These are phyloP conservation scores for Piscicola geometra DNA, from an alignment of 2,888 invertebrate species.

Conservation along the genomic window DNA sequence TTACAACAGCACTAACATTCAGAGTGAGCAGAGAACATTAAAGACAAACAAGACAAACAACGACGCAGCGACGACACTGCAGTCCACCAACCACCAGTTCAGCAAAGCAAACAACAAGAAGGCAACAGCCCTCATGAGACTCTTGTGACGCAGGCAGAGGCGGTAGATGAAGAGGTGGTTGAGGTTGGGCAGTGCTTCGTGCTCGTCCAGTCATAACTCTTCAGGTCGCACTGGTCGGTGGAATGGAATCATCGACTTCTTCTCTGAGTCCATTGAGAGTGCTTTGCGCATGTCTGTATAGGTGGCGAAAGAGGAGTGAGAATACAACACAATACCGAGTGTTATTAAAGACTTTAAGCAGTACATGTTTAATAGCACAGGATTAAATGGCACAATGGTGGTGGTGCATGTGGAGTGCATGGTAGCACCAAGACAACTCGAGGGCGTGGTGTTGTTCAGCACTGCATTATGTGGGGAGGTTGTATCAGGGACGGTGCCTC, in stretches of 20 bases:
- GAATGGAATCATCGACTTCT: slow-evolving; percentile 86
- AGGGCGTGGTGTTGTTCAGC: background rate
- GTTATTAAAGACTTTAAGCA: no score
- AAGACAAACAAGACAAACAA: background rate
- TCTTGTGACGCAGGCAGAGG: background rate
- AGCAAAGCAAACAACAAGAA: background rate
- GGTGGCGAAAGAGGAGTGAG: no score
- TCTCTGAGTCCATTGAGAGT: slow-evolving; percentile 80
- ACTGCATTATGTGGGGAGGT: slow-evolving; percentile 3
- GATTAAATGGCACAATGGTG: background rate
- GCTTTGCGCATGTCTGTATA: slow-evolving; percentile 97
- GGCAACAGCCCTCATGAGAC: background rate
- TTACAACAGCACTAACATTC: no score
- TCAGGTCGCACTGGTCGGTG: slow-evolving; percentile 90
- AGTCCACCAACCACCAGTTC: background rate
- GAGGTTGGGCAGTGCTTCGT: slow-evolving; percentile 14
- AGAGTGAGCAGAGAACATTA: background rate
- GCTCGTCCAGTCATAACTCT: slow-evolving; percentile 67
- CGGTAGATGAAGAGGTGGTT: background rate
- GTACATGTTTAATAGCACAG: background rate
- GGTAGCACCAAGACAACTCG: background rate
- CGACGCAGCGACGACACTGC: background rate
- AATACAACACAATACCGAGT: no score
- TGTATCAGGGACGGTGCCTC: background rate
- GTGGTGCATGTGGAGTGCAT: background rate